A percentile compares a stretch with the other conserved stretches of the same genome.
phyloP scores from a whole-genome alignment of 2,888 invertebrate species.

The Melanophora roralis region DNA sequence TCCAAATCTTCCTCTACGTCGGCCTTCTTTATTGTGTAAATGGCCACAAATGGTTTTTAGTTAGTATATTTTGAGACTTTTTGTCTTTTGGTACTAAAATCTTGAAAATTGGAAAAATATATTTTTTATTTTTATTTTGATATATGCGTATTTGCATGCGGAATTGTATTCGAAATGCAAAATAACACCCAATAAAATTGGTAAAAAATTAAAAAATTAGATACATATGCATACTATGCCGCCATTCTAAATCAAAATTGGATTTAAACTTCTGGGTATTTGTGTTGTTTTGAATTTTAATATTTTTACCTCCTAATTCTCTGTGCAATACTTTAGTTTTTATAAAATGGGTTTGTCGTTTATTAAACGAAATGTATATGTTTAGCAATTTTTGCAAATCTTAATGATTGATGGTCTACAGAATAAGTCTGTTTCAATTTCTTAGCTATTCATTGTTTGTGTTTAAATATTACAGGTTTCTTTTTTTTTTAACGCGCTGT shows the following conservation, averaged over 20 bases:
- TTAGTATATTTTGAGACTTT: no score
- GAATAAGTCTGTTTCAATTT: not conserved
- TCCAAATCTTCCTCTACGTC: no score
- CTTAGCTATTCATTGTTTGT: not conserved
- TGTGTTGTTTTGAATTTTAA: slow-evolving; percentile 56
- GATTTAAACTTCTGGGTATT: slow-evolving; percentile 16
- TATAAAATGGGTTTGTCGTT: not conserved
- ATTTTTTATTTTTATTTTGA: no score
- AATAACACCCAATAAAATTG: no score
- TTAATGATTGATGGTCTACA: slow-evolving; percentile 3
- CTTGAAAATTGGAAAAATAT: no score
- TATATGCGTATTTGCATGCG: no score
- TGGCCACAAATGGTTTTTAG: no score
- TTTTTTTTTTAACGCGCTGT: not conserved
- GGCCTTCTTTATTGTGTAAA: no score
- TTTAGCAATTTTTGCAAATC: not conserved
- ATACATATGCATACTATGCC: not conserved
- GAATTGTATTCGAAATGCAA: no score
- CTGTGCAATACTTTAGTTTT: slow-evolving; percentile 12
- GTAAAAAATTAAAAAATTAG: not conserved
- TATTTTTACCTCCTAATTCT: not conserved
- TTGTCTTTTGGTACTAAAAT: no score
- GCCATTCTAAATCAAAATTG: slow-evolving; percentile 8
- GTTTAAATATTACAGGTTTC: not conserved
- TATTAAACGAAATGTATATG: not conserved